Conservation (phyloP, 2,797 vertebrate species). For the Lepus oiostolus region DNA sequence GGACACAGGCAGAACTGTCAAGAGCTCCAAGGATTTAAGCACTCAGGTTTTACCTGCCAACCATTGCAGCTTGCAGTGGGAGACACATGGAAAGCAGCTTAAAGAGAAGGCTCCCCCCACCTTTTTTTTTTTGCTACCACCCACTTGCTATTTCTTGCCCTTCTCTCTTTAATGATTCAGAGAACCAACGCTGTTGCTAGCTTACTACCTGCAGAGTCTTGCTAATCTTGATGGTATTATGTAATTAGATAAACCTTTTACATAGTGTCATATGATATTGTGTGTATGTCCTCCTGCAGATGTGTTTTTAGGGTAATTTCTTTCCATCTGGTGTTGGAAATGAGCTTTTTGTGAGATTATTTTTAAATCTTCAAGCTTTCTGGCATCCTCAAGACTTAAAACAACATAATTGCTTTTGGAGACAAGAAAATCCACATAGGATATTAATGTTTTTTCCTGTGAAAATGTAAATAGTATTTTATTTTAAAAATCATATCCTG, state of each 20-base stretch:
- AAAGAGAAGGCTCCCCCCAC: slow-evolving; percentile 14
- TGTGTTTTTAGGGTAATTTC: slow-evolving; percentile 75
- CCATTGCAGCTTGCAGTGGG: slow-evolving; percentile 51
- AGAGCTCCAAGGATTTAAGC: slow-evolving; percentile 63
- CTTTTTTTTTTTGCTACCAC: slow-evolving; percentile 42
- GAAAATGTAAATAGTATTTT: slow-evolving; percentile 79
- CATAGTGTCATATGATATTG: slow-evolving; percentile 57
- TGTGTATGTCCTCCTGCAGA: slow-evolving; percentile 53
- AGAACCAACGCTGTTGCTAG: slow-evolving; percentile 62
- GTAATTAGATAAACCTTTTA: slow-evolving; percentile 46
- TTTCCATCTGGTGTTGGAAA: slow-evolving; percentile 67
- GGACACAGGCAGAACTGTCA: slow-evolving; percentile 73
- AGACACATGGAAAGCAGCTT: slow-evolving; percentile 52
- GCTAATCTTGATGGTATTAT: slow-evolving; percentile 44
- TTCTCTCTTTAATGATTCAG: slow-evolving; percentile 76
- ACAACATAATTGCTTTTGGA: slow-evolving; percentile 61
- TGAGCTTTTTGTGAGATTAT: slow-evolving; percentile 69
- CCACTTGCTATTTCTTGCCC: slow-evolving; percentile 68
- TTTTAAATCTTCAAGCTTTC: slow-evolving; percentile 75
- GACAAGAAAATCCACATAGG: slow-evolving; percentile 59
- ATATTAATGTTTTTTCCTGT: slow-evolving; percentile 42
- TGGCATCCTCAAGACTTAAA: slow-evolving; percentile 37
- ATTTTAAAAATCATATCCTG: slow-evolving; percentile 74
- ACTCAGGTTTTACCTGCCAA: slow-evolving; percentile 78
- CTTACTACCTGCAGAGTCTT: slow-evolving; percentile 61